Evolutionary conservation across 2,888 invertebrate genomes (phyloP).

Genomic region (Dioctria linearis): DNA sequence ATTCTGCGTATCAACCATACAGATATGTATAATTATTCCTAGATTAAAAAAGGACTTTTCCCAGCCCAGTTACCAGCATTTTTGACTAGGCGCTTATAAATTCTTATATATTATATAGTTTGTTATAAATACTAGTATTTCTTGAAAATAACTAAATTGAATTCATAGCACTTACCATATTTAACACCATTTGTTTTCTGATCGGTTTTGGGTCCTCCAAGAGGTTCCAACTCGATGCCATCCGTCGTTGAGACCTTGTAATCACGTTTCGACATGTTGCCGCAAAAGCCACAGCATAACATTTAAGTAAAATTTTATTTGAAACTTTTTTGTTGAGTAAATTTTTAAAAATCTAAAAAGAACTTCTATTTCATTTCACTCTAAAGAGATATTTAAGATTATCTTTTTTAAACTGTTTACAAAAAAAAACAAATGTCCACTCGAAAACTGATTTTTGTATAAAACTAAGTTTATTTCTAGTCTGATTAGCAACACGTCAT

Average conservation of each 20-base stretch:
- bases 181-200: conserved; percentile 69
- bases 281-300: conserved; percentile 71
- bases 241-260: conserved; percentile 70
- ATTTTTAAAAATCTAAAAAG: background rate
- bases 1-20: too few species aligned
- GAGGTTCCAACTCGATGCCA: conserved; percentile 70
- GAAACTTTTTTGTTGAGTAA: conserved; percentile 19
- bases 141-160: too few species aligned
- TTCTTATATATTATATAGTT: too few species aligned
- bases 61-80: too few species aligned
- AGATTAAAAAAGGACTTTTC: too few species aligned
- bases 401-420: background rate
- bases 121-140: too few species aligned
- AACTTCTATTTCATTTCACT: background rate
- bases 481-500: conserved; percentile 7
- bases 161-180: conserved; percentile 66
- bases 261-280: conserved; percentile 70
- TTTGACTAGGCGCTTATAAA: too few species aligned
- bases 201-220: conserved; percentile 68
- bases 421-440: background rate
- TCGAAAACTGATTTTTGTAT: conserved; percentile 16
- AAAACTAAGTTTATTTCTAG: conserved; percentile 10
- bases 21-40: too few species aligned
- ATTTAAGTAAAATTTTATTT: conserved; percentile 62
- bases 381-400: background rate